Conservation (phyloP, 1,140 invertebrate genomes). For the Lethrus apterus region DNA sequence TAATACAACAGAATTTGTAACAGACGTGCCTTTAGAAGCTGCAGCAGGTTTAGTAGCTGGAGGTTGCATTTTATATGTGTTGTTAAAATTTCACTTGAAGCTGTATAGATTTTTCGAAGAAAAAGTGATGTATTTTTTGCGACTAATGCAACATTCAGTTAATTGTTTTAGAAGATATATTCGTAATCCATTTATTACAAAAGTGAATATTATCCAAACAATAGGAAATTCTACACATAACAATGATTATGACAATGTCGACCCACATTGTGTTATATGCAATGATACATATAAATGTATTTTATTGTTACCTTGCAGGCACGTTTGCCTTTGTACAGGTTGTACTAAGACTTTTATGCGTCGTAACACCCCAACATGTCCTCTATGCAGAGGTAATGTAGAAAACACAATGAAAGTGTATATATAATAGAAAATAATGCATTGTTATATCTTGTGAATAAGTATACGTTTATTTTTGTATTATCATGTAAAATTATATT, state of each 20-base stretch:
- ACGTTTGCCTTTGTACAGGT: neutral
- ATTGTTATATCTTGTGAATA: no score
- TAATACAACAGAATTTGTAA: neutral
- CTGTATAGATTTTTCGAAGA: no score
- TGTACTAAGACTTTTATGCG: neutral
- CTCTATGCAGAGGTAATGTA: conserved; percentile 1
- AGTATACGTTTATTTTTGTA: no score
- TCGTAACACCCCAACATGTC: neutral
- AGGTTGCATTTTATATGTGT: neutral
- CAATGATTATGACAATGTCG: neutral
- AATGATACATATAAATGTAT: conserved; percentile 5
- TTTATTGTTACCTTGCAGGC: conserved; percentile 3
- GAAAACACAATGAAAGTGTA: conserved; percentile 5
- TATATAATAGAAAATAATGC: conserved; percentile 2
- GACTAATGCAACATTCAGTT: neutral
- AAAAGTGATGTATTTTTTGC: neutral
- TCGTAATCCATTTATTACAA: no score
- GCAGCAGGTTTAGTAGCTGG: conserved; percentile 3
- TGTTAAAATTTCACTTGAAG: conserved; percentile 3
- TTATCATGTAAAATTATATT: no score
- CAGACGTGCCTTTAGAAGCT: conserved; percentile 3
- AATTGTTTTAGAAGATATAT: neutral
- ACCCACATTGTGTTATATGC: conserved; percentile 1
- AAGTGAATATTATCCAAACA: neutral
- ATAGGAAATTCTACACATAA: neutral